phyloP scores from a whole-genome alignment of 2,113 vertebrate genomes.

The Lophius piscatorius region DNA sequence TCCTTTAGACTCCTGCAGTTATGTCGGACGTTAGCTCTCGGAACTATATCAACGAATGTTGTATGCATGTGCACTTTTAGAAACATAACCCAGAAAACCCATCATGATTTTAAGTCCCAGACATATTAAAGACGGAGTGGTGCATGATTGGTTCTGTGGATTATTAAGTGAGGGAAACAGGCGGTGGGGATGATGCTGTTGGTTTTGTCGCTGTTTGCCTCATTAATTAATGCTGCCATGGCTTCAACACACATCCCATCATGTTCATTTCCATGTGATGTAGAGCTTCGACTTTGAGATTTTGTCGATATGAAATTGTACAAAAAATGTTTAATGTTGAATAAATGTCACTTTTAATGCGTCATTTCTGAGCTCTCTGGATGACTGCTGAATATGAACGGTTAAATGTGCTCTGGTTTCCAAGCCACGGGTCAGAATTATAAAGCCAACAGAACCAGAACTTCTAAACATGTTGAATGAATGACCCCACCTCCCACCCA shows the following conservation, averaged over 20 bases:
- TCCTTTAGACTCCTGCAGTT: constrained; percentile 4
- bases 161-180: background rate
- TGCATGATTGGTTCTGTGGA: constrained; percentile 17
- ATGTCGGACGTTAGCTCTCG: constrained; percentile 23
- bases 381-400: background rate
- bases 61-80: constrained; percentile 68
- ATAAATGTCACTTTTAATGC: constrained; percentile 81
- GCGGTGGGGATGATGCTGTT: background rate
- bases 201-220: constrained; percentile 8
- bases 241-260: constrained; percentile 50
- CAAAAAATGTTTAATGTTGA: constrained; percentile 74
- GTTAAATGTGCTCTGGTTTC: background rate
- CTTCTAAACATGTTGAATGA: background rate
- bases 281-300: constrained; percentile 66
- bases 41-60: constrained; percentile 59
- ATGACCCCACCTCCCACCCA: too few relatives aligned
- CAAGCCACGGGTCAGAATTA: background rate
- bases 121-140: background rate
- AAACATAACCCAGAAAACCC: constrained; percentile 28
- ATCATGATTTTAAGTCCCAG: constrained; percentile 5
- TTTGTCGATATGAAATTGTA: constrained; percentile 75
- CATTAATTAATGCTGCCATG: constrained; percentile 23
- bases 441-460: background rate
- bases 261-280: constrained; percentile 62
- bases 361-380: constrained; percentile 7